phyloP scores from a whole-genome alignment of 1,140 invertebrate species.

The Brachionus calyciflorus region DNA sequence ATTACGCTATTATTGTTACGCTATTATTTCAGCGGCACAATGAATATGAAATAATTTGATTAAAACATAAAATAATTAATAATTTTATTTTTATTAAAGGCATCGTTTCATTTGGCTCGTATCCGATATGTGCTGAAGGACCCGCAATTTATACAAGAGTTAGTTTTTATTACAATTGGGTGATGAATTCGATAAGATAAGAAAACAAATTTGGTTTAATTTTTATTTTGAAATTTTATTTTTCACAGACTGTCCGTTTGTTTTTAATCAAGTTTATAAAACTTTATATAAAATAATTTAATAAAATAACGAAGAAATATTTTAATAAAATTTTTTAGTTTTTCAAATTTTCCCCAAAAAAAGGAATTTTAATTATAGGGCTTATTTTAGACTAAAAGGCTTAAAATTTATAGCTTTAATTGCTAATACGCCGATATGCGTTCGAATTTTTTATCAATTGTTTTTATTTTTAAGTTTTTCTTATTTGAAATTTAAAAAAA shows the following conservation, averaged over 20 bases:
- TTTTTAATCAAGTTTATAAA: not conserved
- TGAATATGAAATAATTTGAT: no score
- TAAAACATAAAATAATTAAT: no score
- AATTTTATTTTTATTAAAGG: slow-evolving; percentile 1
- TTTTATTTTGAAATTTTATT: no score
- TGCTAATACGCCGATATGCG: no score
- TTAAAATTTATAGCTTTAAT: no score
- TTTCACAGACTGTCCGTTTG: not conserved
- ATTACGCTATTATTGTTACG: no score
- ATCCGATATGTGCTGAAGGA: not conserved
- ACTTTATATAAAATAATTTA: not conserved
- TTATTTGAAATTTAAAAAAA: not conserved
- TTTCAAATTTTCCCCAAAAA: no score
- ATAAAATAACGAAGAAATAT: not conserved
- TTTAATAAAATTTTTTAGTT: no score
- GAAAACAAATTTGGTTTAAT: not conserved
- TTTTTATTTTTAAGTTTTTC: not conserved
- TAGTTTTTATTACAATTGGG: slow-evolving; percentile 17
- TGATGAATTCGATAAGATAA: not conserved
- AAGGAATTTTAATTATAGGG: no score
- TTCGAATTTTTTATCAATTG: not conserved
- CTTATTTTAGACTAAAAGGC: no score
- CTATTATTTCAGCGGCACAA: no score
- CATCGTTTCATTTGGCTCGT: slow-evolving; percentile 3
- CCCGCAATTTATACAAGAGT: slow-evolving; percentile 9